Base-by-base conservation (phyloP, 2,113 vertebrate genomes). In the Poeciliopsis occidentalis region DNA sequence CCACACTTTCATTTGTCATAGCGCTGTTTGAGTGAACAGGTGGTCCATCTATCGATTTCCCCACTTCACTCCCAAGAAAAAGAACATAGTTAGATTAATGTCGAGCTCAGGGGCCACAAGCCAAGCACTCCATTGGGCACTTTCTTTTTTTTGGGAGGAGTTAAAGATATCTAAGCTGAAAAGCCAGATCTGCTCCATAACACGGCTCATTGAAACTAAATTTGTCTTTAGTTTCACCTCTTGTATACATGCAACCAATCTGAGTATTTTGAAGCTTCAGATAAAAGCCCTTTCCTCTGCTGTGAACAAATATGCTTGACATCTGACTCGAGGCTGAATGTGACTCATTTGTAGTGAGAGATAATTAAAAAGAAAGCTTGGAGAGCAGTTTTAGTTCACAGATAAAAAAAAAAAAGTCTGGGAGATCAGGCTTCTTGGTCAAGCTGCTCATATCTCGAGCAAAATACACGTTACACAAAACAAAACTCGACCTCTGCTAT, bases 1-100 rank as follows among this genome's bases (percentile, higher is more conserved):
- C 66, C 68, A 90, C 74, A 76, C 31, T 87, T 88, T 92, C 93
- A 94, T 94, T 95, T 94, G 93, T 95, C 94, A 94, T 79, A n/a
- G 51, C 77, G 75, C 62, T 87, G 89, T 90, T 89, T 84, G 80
- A 95, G 91, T 68, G 71, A 92, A 92, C 92, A 93, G 92, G 90
- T 89, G 92, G 93, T 90, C 89, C 83, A 85, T 91, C 87, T 89
- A 93, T 93, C 71, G 92, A 93, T 92, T 90, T 83, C 74, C 79
- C 66, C 79, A 81, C 81, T 90, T 88, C 82, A 83, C 78, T 87
- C 78, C 74, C 79, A 83, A 61, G 79, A 84, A 92, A 90, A 86
- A 88, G 85, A 66, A 76, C 27, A 47, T 68, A 72, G 73, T 79
- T 89, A 85, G 86, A 93, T 91, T 90, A 89, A 91, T 89, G 89